Evolutionary conservation across 2,797 vertebrate genomes (phyloP).

Genomic region (Liasis olivaceus): DNA sequence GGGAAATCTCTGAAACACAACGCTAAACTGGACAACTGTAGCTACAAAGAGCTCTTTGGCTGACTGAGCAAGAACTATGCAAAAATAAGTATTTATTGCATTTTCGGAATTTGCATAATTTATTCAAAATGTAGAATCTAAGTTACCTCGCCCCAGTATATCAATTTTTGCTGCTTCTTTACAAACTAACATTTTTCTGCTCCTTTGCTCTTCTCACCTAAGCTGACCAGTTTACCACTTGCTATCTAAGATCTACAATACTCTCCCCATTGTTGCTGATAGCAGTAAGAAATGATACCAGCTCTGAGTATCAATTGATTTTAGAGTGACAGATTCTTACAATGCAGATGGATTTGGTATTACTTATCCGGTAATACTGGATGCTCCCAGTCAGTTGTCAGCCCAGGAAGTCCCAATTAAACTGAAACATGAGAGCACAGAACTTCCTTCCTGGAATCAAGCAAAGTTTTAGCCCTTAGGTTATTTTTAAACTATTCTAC

Average conservation of each 20-base stretch:
- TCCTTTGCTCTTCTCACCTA: not conserved
- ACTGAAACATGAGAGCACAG: conserved; percentile 21
- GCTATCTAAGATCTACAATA: conserved; percentile 6
- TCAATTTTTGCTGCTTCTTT: not conserved
- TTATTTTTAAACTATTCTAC: conserved; percentile 25
- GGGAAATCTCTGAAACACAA: not conserved
- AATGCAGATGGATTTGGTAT: not conserved
- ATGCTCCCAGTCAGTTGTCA: not conserved
- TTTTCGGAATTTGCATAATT: not conserved
- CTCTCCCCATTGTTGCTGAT: not conserved
- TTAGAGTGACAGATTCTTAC: not conserved
- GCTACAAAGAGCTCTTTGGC: not conserved
- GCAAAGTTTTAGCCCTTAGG: not conserved
- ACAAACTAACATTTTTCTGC: not conserved
- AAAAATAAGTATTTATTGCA: not conserved
- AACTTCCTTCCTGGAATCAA: not conserved
- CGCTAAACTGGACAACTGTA: not conserved
- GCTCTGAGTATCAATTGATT: not conserved
- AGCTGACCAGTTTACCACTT: not conserved
- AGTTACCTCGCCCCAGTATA: not conserved
- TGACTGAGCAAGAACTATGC: not conserved
- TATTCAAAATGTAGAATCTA: not conserved
- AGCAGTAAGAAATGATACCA: conserved; percentile 11
- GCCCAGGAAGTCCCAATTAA: not conserved
- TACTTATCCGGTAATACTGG: not conserved